A percentile compares a stretch with the other conserved stretches of the same genome.
Conservation (phyloP, 2,797 vertebrate genomes). For the Arrhamphus sclerolepis region DNA sequence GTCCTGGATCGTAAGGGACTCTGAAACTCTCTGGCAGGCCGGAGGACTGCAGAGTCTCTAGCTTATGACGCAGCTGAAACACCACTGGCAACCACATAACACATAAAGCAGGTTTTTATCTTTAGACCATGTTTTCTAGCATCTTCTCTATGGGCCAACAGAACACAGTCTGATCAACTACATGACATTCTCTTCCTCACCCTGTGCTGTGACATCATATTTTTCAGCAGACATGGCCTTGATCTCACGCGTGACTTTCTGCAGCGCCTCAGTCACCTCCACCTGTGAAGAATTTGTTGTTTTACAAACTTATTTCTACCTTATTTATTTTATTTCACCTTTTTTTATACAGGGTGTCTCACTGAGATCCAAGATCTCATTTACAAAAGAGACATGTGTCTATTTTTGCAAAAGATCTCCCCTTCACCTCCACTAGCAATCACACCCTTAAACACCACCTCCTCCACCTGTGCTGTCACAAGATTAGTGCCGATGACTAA, state of each 20-base stretch:
- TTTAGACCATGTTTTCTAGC: background rate
- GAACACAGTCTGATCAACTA: background rate
- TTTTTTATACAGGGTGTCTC: too few species aligned
- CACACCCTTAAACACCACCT: too few species aligned
- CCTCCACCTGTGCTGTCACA: too few species aligned
- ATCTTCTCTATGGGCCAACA: background rate
- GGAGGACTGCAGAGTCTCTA: conserved; percentile 89
- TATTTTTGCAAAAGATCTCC: too few species aligned
- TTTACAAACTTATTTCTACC: background rate
- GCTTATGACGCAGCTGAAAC: conserved; percentile 91
- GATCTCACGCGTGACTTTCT: conserved; percentile 94
- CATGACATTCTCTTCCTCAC: conserved; percentile 67
- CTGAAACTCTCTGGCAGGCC: conserved; percentile 91
- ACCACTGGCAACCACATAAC: conserved; percentile 81
- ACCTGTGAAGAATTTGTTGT: conserved; percentile 69
- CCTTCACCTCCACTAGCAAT: too few species aligned
- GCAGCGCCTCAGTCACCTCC: conserved; percentile 91
- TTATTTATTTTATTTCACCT: too few species aligned
- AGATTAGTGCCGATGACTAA: too few species aligned
- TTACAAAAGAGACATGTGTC: too few species aligned
- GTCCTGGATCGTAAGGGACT: conserved; percentile 95
- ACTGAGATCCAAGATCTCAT: too few species aligned
- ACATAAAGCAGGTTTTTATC: background rate
- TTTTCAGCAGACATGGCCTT: conserved; percentile 94
- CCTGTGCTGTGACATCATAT: conserved; percentile 94